These are phyloP conservation scores for Thereva nobilitata DNA, from an alignment of 2,888 invertebrate species.

Conservation along the genomic window DNA sequence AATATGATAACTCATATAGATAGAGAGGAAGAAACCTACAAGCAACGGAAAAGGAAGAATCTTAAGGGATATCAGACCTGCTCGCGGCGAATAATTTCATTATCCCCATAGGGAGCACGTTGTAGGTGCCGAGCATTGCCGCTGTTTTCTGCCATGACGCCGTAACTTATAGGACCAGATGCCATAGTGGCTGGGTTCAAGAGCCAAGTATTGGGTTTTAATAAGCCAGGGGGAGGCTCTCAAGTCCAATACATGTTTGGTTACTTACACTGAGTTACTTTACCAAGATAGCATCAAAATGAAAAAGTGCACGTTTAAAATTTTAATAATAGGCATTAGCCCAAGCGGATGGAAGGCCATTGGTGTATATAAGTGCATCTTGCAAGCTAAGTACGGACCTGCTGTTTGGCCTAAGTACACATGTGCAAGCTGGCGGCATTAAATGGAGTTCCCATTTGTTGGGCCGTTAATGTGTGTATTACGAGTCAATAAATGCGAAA, in stretches of 20 bases:
- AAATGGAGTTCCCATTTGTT: constrained; percentile 34
- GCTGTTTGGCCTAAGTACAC: not conserved
- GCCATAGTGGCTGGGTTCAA: not conserved
- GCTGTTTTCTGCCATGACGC: not conserved
- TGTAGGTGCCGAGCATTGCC: constrained; percentile 22
- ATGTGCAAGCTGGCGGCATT: constrained; percentile 23
- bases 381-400: constrained; percentile 15
- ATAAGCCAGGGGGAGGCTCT: constrained; percentile 25
- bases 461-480: constrained; percentile 36
- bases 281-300: constrained; percentile 21
- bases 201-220: not conserved
- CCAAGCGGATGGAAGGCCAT: constrained; percentile 24
- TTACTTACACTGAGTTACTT: constrained; percentile 9
- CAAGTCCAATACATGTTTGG: constrained; percentile 17
- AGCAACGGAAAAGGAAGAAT: constrained; percentile 13
- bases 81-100: constrained; percentile 19
- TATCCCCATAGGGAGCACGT: constrained; percentile 10
- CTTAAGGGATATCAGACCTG: constrained; percentile 4
- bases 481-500: constrained; percentile 35
- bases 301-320: constrained; percentile 39
- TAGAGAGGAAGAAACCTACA: constrained; percentile 1
- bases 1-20: too few relatives aligned
- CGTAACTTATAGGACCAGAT: not conserved
- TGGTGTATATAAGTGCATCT: constrained; percentile 26
- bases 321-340: constrained; percentile 41